Conservation (phyloP, 2,113 vertebrate genomes). For the Panthera leo region DNA sequence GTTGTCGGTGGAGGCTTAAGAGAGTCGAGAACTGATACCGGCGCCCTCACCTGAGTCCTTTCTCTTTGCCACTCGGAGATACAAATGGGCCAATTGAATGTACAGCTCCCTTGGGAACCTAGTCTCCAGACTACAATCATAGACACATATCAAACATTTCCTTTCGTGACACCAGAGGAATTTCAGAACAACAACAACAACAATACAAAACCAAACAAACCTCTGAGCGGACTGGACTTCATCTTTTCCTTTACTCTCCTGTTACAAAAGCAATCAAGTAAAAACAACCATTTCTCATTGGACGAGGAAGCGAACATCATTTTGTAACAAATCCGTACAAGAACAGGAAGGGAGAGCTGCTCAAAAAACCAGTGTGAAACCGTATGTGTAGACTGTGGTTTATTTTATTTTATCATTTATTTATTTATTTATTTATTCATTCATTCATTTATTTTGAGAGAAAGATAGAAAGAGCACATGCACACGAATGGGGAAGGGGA, state of each 20-base stretch:
- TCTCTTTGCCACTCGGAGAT: background rate
- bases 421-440: too few relatives aligned
- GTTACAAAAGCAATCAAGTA: background rate
- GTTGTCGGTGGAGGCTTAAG: background rate
- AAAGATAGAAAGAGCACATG: too few relatives aligned
- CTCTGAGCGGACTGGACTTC: accelerated
- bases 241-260: background rate
- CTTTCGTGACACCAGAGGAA: background rate
- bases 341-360: background rate
- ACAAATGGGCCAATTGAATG: background rate
- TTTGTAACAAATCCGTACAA: background rate
- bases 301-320: background rate
- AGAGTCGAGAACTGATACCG: background rate
- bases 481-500: too few relatives aligned
- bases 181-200: background rate
- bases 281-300: background rate
- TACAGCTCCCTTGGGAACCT: background rate
- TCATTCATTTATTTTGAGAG: too few relatives aligned
- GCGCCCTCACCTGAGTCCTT: background rate
- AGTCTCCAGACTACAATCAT: background rate
- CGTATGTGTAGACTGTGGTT: background rate
- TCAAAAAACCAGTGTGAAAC: background rate
- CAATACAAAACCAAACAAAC: background rate
- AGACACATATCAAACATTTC: background rate
- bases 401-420: too few relatives aligned